A percentile compares a stretch with the other conserved stretches of the same genome.
Evolutionary conservation across 2,113 vertebrate species (phyloP).

Genomic region (Vombatus ursinus): DNA sequence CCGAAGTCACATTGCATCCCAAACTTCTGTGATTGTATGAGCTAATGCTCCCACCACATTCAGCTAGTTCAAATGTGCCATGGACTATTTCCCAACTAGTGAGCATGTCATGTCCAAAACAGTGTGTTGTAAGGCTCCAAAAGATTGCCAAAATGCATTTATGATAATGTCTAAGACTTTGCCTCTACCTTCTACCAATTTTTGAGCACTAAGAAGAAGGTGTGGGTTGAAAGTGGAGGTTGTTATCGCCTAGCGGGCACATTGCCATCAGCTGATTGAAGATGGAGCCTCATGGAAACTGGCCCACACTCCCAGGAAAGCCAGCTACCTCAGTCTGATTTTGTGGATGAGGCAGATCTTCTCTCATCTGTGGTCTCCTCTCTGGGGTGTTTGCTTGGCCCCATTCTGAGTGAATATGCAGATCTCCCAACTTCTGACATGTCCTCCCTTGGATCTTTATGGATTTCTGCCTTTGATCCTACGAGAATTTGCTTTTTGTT

Average conservation of each 20-base stretch:
- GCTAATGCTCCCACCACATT: too few species aligned
- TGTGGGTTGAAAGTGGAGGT: neutral
- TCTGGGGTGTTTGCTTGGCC: neutral
- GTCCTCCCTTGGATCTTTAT: neutral
- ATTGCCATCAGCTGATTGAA: neutral
- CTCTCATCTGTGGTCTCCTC: neutral
- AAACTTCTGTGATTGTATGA: neutral
- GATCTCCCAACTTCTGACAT: neutral
- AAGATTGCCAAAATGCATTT: neutral
- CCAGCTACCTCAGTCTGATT: neutral
- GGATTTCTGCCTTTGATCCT: neutral
- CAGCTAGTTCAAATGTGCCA: neutral
- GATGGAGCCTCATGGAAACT: neutral
- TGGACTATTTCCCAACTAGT: neutral
- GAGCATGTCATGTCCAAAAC: neutral
- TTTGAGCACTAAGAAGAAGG: neutral
- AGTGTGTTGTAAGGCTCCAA: neutral
- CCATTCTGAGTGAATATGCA: neutral
- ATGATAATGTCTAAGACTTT: neutral
- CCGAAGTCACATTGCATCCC: neutral
- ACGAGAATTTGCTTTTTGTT: neutral
- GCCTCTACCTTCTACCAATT: neutral
- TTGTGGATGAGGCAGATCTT: neutral
- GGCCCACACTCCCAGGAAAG: neutral
- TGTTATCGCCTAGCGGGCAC: neutral